Base-by-base conservation (phyloP, 1,140 invertebrate species). In the Sycophaga agraensis region DNA sequence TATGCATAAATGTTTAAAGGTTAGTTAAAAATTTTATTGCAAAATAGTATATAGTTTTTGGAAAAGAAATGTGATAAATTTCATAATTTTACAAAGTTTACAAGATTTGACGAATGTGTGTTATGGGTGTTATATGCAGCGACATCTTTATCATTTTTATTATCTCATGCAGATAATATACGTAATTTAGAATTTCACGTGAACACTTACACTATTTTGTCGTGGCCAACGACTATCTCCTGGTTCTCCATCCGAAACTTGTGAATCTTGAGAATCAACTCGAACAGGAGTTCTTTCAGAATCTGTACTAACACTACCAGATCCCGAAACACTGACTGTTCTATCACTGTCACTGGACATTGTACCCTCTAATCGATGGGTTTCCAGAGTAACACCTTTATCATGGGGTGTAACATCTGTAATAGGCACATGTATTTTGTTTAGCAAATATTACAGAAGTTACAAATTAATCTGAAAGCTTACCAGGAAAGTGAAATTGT, bases 401-500 rank as follows among this genome's bases (percentile, higher is more conserved):
- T 84, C 70, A 75, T 72, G 79, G 26, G 75, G 65, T 56, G 71
- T 70, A 37, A 84, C 74, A 74, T 84, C 70, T 83, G 68, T 21
- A 77, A 79, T 68, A 76, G 39, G 5, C 12, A 26, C 40, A 19
- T 21, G 24, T 26, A 46, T 46, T 22, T 11, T 46, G 40, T 42
- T 42, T 14, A 2, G 19, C 17, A 4, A 42, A 16, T 17, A 42
- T 42, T 19, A 19, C 0, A 2, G 40, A 17, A 1, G 43, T 21
- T 21, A 14, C 17, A 11, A 19, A 35, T 35, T 1, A 16, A 6
- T 6, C 4, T 31, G 28, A 2, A 49, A 56, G 26, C 66, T 63
- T 78, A 91, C 89, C 91, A 74, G 93, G 92, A 84, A 95, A 96
- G 75, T 92, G 86, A 76, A 96, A 96, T 76, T 91, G 88, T 70